Conservation (phyloP, 2,888 invertebrate genomes). For the Drosophila borborema region DNA sequence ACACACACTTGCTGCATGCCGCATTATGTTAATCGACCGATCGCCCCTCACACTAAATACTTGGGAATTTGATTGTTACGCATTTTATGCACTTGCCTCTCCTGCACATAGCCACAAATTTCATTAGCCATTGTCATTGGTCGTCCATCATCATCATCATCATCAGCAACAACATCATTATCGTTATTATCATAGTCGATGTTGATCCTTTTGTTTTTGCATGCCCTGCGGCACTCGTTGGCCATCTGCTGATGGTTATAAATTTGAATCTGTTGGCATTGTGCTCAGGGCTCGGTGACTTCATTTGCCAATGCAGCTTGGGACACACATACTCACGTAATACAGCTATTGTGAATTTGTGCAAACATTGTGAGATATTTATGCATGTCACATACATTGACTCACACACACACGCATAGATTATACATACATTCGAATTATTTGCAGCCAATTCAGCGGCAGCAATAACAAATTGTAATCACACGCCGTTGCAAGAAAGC, state of each 20-base stretch:
- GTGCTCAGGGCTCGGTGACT: slow-evolving; percentile 47
- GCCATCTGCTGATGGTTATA: slow-evolving; percentile 55
- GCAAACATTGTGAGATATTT: slow-evolving; percentile 71
- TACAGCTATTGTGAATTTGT: slow-evolving; percentile 44
- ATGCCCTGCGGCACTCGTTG: slow-evolving; percentile 46
- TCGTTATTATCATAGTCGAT: slow-evolving; percentile 31
- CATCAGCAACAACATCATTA: slow-evolving; percentile 11
- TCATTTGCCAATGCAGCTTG: slow-evolving; percentile 47
- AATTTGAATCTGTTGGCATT: slow-evolving; percentile 63
- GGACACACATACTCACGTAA: slow-evolving; percentile 21
- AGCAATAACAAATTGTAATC: slow-evolving; percentile 42
- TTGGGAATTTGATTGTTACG: slow-evolving; percentile 61
- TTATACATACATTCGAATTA: slow-evolving; percentile 45
- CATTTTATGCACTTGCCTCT: slow-evolving; percentile 47
- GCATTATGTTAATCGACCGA: slow-evolving; percentile 42
- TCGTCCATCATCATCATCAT: slow-evolving; percentile 49
- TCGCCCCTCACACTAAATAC: slow-evolving; percentile 41
- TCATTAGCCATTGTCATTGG: slow-evolving; percentile 57
- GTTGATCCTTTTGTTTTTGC: slow-evolving; percentile 48
- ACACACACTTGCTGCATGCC: slow-evolving; percentile 17
- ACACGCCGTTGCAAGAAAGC: slow-evolving; percentile 17
- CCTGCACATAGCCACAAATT: slow-evolving; percentile 62
- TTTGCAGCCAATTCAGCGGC: slow-evolving; percentile 48
- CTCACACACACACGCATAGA: slow-evolving; percentile 18
- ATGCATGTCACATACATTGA: slow-evolving; percentile 61